Evolutionary conservation across 1,140 invertebrate genomes (phyloP).

Genomic region (Diabrotica undecimpunctata): DNA sequence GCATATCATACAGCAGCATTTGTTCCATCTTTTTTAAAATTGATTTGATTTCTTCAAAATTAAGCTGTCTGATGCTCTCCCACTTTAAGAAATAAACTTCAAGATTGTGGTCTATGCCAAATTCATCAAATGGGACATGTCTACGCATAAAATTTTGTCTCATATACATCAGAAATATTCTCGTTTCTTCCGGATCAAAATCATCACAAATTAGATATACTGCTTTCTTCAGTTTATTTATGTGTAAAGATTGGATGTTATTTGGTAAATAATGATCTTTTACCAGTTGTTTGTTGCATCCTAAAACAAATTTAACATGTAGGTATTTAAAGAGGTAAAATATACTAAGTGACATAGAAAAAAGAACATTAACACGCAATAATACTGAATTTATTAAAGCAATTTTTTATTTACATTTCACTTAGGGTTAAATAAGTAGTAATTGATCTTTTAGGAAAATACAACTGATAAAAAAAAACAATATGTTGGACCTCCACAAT

Average conservation of each 20-base stretch:
- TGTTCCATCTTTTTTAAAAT: constrained; percentile 36
- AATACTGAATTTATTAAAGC: too few species aligned
- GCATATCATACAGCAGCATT: background rate
- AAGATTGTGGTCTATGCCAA: constrained; percentile 21
- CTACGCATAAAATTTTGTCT: constrained; percentile 23
- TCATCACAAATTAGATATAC: constrained; percentile 36
- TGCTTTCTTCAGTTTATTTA: constrained; percentile 32
- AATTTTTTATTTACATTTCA: too few species aligned
- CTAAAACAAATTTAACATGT: constrained; percentile 22
- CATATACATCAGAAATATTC: constrained; percentile 27
- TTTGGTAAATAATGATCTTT: constrained; percentile 28
- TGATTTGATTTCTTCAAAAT: constrained; percentile 27
- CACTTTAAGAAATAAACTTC: constrained; percentile 38
- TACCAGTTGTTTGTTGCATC: constrained; percentile 29
- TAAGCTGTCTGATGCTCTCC: constrained; percentile 21
- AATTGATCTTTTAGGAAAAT: too few species aligned
- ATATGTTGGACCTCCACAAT: too few species aligned
- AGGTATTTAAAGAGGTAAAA: background rate
- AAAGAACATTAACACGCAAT: too few species aligned
- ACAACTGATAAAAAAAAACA: too few species aligned
- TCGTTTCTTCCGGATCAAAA: constrained; percentile 23
- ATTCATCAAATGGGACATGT: constrained; percentile 16
- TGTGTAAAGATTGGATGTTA: constrained; percentile 12
- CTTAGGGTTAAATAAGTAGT: too few species aligned
- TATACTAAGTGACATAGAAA: too few species aligned